Evolutionary conservation across 2,797 vertebrate species (phyloP).

Genomic region (Peromyscus eremicus): DNA sequence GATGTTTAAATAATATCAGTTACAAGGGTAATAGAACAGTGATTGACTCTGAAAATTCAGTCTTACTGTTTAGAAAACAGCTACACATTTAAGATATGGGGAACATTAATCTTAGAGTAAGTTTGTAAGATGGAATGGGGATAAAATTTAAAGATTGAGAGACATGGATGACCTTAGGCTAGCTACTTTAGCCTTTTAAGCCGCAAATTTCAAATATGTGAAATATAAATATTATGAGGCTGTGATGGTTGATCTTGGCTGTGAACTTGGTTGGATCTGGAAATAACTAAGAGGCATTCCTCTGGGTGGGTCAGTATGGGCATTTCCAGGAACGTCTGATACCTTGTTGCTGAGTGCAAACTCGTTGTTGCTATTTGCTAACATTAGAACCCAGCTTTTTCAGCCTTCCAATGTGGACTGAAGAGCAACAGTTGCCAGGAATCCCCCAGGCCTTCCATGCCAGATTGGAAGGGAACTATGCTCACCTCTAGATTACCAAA

Average conservation of each 20-base stretch:
- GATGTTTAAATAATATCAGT: not conserved
- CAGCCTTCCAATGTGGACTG: not conserved
- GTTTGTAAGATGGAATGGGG: not conserved
- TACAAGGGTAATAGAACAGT: not conserved
- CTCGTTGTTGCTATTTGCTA: not conserved
- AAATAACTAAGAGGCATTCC: not conserved
- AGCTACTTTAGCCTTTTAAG: not conserved
- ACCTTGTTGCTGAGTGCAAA: not conserved
- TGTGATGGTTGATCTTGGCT: not conserved
- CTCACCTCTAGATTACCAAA: not conserved
- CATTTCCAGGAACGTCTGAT: not conserved
- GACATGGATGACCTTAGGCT: not conserved
- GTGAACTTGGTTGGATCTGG: not conserved
- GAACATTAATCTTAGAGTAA: not conserved
- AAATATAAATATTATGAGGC: not conserved
- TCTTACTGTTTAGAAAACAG: not conserved
- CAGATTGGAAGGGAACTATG: not conserved
- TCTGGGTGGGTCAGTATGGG: rapidly evolving
- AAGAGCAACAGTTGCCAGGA: not conserved
- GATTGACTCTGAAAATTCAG: not conserved
- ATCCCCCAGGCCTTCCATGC: not conserved
- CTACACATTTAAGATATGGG: not conserved
- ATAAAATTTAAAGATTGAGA: not conserved
- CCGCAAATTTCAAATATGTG: not conserved
- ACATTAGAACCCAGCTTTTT: not conserved